Evolutionary conservation across 2,113 vertebrate genomes (phyloP).

Genomic region (Oreochromis tanganicae): DNA sequence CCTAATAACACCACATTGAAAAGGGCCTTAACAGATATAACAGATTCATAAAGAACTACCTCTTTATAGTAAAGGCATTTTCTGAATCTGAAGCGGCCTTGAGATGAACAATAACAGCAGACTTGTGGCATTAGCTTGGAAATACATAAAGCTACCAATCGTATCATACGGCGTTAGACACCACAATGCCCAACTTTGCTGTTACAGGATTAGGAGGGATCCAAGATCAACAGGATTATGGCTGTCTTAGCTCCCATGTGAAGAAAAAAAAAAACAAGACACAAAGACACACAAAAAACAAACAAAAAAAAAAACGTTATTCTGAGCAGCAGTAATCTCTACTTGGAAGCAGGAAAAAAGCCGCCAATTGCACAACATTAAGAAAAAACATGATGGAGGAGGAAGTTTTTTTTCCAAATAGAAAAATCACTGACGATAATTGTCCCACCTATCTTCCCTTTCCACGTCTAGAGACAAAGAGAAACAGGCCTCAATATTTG

Average conservation of each 20-base stretch:
- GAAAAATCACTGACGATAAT: slow-evolving; percentile 24
- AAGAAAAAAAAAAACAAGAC: background rate
- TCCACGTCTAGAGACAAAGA: background rate
- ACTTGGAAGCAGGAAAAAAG: slow-evolving; percentile 15
- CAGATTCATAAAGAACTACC: slow-evolving; percentile 2
- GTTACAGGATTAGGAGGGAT: slow-evolving; percentile 47
- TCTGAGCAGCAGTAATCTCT: slow-evolving; percentile 16
- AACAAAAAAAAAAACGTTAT: slow-evolving; percentile 13
- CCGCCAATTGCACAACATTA: background rate
- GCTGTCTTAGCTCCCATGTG: slow-evolving; percentile 16
- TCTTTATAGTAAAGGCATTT: background rate
- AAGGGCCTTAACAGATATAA: background rate
- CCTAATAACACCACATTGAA: background rate
- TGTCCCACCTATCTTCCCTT: background rate
- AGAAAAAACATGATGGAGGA: background rate
- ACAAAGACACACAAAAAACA: background rate
- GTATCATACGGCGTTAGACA: background rate
- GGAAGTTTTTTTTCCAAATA: background rate
- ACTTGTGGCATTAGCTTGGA: background rate
- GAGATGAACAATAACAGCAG: background rate
- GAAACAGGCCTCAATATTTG: background rate
- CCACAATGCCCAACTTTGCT: slow-evolving; percentile 20
- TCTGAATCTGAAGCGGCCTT: background rate
- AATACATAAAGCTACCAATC: background rate
- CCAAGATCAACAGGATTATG: slow-evolving; percentile 52